Base-by-base conservation (phyloP, 2,113 vertebrate species). In the Solea senegalensis region DNA sequence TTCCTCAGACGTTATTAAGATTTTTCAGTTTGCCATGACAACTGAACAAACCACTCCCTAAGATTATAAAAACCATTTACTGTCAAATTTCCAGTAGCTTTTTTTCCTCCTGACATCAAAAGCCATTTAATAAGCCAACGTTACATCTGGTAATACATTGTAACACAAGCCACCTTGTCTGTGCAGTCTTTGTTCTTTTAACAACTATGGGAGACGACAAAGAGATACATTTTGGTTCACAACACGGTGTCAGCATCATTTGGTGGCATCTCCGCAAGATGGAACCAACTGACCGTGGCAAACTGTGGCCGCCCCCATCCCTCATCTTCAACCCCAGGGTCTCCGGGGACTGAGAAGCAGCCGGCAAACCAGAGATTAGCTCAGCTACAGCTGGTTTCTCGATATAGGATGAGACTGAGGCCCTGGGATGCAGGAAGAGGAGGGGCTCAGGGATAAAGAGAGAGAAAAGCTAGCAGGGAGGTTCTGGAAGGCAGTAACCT, bases 401-500 rank as follows among this genome's bases (percentile, higher is more conserved):
- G 83, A 72, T 16, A 9, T 68, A 52, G 64, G 54, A 67, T 63
- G 57, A 78, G 76, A 63, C 57, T 5, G 49, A 55, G 54, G 39
- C 45, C 51, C 27, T 15, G 4, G 49, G 45, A 11, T 49, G 4
- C 40, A 28, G 27, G 27, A 34, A 57, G 53, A 56, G 50, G 57
- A 40, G 79, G 57, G 52, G 39, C 2, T 0, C 6, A 48, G 63
- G 61, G 61, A 82, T 70, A 55, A 69, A 68, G 80, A 71, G 72
- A 84, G 64, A 48, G 14, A 13, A 65, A 41, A 86, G 91, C 84
- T 69, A 89, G 60, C 92, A 89, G 86, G 92, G 88, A 93, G 90
- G 87, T 93, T 95, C 90, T 94, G 93, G 91, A 95, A 93, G 93
- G 89, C 83, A 89, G 92, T 95, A 96, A 96, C 96, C 95, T 96